phyloP scores from a whole-genome alignment of 2,888 invertebrate species.

The Pristionchus entomophagus region DNA sequence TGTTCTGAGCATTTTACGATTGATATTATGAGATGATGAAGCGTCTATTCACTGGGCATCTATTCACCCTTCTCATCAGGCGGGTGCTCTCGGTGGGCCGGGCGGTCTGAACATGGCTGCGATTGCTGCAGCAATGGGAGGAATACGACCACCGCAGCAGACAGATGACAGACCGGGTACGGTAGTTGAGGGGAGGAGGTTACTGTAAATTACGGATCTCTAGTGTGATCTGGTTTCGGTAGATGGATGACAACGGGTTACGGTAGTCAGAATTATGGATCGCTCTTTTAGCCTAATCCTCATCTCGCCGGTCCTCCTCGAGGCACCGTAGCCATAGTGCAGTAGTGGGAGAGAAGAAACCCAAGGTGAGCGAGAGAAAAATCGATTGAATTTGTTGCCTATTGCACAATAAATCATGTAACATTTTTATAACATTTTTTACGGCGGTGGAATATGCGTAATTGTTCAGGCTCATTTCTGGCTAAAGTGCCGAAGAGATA shows the following conservation, averaged over 20 bases:
- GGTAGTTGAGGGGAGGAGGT: constrained; percentile 7
- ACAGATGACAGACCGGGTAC: constrained; percentile 20
- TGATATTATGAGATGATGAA: not conserved
- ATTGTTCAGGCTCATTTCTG: no score
- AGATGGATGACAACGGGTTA: not conserved
- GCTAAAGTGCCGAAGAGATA: no score
- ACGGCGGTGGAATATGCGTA: no score
- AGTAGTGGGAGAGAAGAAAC: constrained; percentile 11
- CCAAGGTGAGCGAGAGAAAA: constrained; percentile 31
- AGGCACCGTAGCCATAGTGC: constrained; percentile 35
- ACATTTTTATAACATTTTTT: no score
- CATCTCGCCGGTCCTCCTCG: constrained; percentile 32
- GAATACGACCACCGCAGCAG: constrained; percentile 21
- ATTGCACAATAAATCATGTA: no score
- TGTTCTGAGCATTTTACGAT: no score
- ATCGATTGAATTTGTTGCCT: no score
- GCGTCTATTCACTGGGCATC: not conserved
- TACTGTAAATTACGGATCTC: not conserved
- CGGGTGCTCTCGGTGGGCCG: constrained; percentile 41
- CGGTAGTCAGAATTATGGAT: not conserved
- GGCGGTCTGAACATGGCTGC: constrained; percentile 41
- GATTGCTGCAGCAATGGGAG: constrained; percentile 6
- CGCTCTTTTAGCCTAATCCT: not conserved
- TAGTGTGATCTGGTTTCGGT: no score
- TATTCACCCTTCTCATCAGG: not conserved